These are phyloP conservation scores for Malthinus flaveolus DNA, from an alignment of 2,888 invertebrate species.

Conservation along the genomic window DNA sequence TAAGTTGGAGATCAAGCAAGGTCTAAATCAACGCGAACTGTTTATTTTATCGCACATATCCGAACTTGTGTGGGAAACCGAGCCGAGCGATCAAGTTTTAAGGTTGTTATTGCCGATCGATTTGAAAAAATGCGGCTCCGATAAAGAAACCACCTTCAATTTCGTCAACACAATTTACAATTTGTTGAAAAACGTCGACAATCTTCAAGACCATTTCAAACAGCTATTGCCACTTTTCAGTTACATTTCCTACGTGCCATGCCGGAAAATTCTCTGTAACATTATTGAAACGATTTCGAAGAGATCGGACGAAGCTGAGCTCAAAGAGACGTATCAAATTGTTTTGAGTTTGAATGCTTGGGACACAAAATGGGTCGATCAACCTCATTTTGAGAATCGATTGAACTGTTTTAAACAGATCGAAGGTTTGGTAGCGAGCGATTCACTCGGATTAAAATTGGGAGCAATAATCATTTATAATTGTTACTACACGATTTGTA, in stretches of 20 bases:
- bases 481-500: conserved; percentile 75
- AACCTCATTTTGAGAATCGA: conserved; percentile 86
- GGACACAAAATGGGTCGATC: conserved; percentile 87
- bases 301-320: conserved; percentile 51
- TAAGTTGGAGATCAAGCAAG: conserved; percentile 62
- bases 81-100: conserved; percentile 71
- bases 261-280: conserved; percentile 70
- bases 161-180: conserved; percentile 75
- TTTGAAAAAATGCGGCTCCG: conserved; percentile 65
- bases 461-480: conserved; percentile 79
- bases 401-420: conserved; percentile 77
- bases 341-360: conserved; percentile 80
- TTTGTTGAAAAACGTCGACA: conserved; percentile 68
- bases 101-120: conserved; percentile 72
- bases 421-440: conserved; percentile 58
- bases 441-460: conserved; percentile 63
- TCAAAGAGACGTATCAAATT: conserved; percentile 57
- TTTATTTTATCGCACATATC: conserved; percentile 76
- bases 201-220: conserved; percentile 69
- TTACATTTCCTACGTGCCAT: conserved; percentile 64
- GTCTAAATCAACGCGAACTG: conserved; percentile 69
- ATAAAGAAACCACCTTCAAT: conserved; percentile 71
- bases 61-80: conserved; percentile 69
- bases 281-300: conserved; percentile 64
- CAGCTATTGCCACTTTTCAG: conserved; percentile 74